Evolutionary conservation across 2,888 invertebrate species (phyloP).

Genomic region (Lypha dubia): DNA sequence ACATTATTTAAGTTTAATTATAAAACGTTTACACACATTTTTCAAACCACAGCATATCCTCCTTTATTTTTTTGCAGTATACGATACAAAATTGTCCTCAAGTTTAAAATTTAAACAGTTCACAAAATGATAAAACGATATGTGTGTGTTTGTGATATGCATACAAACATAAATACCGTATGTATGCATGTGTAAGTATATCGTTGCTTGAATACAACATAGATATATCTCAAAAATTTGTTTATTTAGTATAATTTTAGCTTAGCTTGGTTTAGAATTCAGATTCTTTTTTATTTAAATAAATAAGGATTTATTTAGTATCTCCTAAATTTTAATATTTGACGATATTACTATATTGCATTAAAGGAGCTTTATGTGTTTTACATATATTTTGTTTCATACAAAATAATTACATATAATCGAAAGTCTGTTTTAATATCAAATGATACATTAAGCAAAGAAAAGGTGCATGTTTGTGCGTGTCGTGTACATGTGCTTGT

Average conservation of each 20-base stretch:
- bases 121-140: slow-evolving; percentile 1
- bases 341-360: neutral
- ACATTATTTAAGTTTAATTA: neutral
- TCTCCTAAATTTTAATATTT: too few relatives aligned
- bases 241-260: too few relatives aligned
- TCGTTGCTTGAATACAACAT: too few relatives aligned
- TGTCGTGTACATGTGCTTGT: neutral
- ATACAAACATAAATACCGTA: too few relatives aligned
- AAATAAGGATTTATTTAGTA: too few relatives aligned
- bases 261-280: too few relatives aligned
- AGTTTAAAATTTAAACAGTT: neutral
- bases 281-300: too few relatives aligned
- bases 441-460: slow-evolving; percentile 5
- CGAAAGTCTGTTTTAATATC: neutral
- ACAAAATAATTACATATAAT: slow-evolving; percentile 36
- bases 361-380: neutral
- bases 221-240: too few relatives aligned
- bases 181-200: too few relatives aligned
- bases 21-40: neutral
- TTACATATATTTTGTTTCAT: neutral
- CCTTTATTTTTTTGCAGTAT: neutral
- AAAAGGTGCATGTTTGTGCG: too few relatives aligned
- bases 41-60: neutral
- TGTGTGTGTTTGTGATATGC: too few relatives aligned
- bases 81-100: slow-evolving; percentile 12